Evolutionary conservation across 1,140 invertebrate species (phyloP).

Genomic region (Euborellia annulipes): DNA sequence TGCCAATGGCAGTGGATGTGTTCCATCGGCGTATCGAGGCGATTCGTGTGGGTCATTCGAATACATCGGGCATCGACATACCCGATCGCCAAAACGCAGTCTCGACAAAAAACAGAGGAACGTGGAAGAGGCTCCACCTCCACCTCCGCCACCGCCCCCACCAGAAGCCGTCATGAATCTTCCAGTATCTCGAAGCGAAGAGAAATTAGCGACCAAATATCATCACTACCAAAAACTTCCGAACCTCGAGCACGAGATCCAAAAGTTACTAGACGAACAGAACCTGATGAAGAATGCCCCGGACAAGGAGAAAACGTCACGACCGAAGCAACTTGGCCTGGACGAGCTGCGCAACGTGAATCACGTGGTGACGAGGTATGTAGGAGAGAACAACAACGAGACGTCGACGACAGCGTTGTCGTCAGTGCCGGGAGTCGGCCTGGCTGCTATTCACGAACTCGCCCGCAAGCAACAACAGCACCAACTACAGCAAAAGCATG

Average conservation of each 20-base stretch:
- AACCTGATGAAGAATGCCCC: conserved; percentile 41
- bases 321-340: too few species aligned
- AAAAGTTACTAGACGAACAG: conserved; percentile 53
- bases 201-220: conserved; percentile 1
- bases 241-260: conserved; percentile 50
- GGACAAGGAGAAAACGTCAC: conserved; percentile 34
- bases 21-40: conserved; percentile 33
- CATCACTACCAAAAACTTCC: conserved; percentile 23
- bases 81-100: too few species aligned
- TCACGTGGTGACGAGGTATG: conserved; percentile 14
- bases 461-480: conserved; percentile 26
- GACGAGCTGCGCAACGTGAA: conserved; percentile 23
- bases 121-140: neutral
- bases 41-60: conserved; percentile 47
- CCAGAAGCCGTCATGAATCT: conserved; percentile 3
- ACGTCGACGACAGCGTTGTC: neutral
- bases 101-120: too few species aligned
- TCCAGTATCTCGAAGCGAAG: neutral
- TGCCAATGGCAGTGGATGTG: conserved; percentile 19
- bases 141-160: neutral
- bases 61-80: conserved; percentile 29
- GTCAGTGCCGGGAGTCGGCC: conserved; percentile 38
- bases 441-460: conserved; percentile 42
- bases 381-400: conserved; percentile 34
- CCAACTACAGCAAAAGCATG: too few species aligned